Conservation (phyloP, 2,888 invertebrate species). For the Tachina lurida region DNA sequence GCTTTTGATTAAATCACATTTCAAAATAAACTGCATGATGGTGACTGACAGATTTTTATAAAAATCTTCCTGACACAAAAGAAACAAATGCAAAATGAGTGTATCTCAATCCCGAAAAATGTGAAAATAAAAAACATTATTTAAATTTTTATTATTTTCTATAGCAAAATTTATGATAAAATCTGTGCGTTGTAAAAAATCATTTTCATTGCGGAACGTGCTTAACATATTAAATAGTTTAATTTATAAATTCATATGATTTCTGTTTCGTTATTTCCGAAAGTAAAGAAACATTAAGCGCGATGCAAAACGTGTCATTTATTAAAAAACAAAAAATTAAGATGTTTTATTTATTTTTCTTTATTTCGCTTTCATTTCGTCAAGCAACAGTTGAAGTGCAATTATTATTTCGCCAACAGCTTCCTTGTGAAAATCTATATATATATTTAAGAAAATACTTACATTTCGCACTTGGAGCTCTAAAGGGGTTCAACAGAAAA, state of each 20-base stretch:
- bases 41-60: conserved; percentile 47
- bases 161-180: conserved; percentile 45
- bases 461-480: no score
- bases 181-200: conserved; percentile 64
- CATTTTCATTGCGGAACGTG: conserved; percentile 47
- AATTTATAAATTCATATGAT: conserved; percentile 5
- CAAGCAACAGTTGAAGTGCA: no score
- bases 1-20: conserved; percentile 47
- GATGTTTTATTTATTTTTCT: background rate
- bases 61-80: conserved; percentile 3
- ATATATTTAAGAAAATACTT: no score
- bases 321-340: conserved; percentile 40
- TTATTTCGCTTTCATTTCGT: background rate
- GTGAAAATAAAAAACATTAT: conserved; percentile 45
- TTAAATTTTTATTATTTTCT: conserved; percentile 25
- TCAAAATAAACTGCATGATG: conserved; percentile 21
- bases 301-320: conserved; percentile 56
- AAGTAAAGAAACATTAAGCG: conserved; percentile 46
- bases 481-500: no score
- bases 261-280: background rate
- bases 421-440: no score
- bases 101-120: conserved; percentile 54
- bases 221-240: conserved; percentile 45
- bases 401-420: no score
- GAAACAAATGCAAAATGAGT: conserved; percentile 33